These are phyloP conservation scores for Lasioglossum figueresi DNA, from an alignment of 2,888 invertebrate genomes.

Conservation along the genomic window DNA sequence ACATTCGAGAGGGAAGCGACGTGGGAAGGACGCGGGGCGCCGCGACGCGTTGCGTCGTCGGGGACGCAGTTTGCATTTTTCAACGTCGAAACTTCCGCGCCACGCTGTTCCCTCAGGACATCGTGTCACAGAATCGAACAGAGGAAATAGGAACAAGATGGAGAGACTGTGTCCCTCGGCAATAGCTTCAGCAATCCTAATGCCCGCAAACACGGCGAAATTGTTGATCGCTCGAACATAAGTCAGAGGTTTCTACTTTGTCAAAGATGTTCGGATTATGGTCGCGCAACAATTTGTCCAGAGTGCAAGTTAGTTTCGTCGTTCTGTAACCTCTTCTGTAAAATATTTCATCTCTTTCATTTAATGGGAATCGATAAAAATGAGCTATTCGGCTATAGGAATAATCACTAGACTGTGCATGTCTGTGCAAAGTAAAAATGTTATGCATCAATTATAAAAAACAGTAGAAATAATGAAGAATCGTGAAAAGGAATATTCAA, in stretches of 20 bases:
- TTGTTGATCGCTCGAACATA: background rate
- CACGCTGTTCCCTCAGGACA: conserved; percentile 59
- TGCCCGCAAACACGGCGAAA: background rate
- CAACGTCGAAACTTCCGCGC: conserved; percentile 72
- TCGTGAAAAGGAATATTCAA: background rate
- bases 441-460: background rate
- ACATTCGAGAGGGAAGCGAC: conserved; percentile 54
- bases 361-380: background rate
- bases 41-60: background rate
- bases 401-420: background rate
- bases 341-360: background rate
- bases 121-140: conserved; percentile 57
- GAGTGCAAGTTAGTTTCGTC: background rate
- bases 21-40: conserved; percentile 12
- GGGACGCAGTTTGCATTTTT: conserved; percentile 75
- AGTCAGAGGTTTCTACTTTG: background rate
- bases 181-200: conserved; percentile 16
- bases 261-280: background rate
- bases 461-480: background rate
- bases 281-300: background rate
- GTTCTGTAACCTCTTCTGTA: background rate
- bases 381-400: background rate
- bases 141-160: conserved; percentile 49
- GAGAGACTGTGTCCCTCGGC: conserved; percentile 53
- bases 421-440: background rate